Evolutionary conservation across 1,140 invertebrate species (phyloP).

Genomic region (Frieseomelitta varia): DNA sequence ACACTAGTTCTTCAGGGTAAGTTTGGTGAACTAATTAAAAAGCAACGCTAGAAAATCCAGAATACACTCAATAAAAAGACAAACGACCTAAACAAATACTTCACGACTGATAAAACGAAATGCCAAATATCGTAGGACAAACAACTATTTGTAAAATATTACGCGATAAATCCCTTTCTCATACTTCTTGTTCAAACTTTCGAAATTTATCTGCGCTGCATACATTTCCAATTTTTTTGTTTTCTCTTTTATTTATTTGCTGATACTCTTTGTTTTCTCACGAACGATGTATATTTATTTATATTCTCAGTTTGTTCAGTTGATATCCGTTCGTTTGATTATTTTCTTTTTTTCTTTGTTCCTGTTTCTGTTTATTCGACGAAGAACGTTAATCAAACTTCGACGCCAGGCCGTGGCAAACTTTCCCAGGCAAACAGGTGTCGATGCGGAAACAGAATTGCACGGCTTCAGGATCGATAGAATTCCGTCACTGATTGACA

Average conservation of each 20-base stretch:
- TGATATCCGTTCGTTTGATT: neutral
- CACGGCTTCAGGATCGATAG: too few relatives aligned
- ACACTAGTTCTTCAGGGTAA: too few relatives aligned
- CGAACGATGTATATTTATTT: neutral
- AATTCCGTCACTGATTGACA: neutral
- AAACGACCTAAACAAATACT: neutral
- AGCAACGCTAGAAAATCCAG: too few relatives aligned
- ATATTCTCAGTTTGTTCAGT: neutral
- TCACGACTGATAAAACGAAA: neutral
- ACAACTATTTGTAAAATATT: neutral
- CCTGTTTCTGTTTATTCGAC: too few relatives aligned
- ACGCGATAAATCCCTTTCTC: neutral
- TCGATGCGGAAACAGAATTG: neutral
- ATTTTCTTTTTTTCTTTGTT: neutral
- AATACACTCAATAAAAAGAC: too few relatives aligned
- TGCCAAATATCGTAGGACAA: neutral
- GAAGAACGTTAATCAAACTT: neutral
- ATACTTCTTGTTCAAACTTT: neutral
- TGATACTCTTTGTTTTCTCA: neutral
- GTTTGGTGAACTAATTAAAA: too few relatives aligned
- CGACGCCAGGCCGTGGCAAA: neutral
- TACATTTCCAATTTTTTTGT: neutral
- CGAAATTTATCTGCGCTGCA: neutral
- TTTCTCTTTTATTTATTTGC: too few relatives aligned
- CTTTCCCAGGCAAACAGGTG: neutral